These are phyloP conservation scores for Drosophila cardini DNA, from an alignment of 1,140 invertebrate genomes.

Conservation along the genomic window DNA sequence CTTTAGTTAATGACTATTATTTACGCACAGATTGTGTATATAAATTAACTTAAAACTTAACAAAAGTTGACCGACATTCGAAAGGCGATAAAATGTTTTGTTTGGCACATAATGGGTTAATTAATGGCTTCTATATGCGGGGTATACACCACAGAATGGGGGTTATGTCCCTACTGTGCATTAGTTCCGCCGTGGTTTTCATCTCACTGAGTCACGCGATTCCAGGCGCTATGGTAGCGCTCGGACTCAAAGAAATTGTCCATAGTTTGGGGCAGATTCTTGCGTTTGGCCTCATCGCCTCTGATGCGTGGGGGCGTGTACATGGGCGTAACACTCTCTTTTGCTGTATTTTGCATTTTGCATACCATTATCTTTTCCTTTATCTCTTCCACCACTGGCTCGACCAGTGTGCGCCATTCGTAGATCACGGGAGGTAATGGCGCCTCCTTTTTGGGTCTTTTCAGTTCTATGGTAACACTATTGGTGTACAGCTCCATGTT, in stretches of 20 bases:
- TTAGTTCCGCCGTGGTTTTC: slow-evolving; percentile 26
- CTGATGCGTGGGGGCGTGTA: slow-evolving; percentile 57
- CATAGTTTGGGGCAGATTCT: slow-evolving; percentile 62
- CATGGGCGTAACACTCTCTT: slow-evolving; percentile 14
- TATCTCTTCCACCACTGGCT: slow-evolving; percentile 1
- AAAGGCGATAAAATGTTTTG: neutral
- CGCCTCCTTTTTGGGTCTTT: slow-evolving; percentile 20
- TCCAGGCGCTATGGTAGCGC: slow-evolving; percentile 65
- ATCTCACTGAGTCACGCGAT: slow-evolving; percentile 69
- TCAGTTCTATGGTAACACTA: slow-evolving; percentile 61
- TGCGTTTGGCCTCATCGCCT: slow-evolving; percentile 56
- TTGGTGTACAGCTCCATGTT: slow-evolving; percentile 62
- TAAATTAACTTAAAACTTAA: slow-evolving; percentile 2
- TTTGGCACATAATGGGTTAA: slow-evolving; percentile 67
- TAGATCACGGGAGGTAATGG: slow-evolving; percentile 40
- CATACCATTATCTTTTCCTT: slow-evolving; percentile 21
- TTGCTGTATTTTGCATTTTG: slow-evolving; percentile 21
- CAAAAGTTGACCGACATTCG: neutral
- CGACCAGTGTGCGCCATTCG: slow-evolving; percentile 71
- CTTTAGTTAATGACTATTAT: neutral
- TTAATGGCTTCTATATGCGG: slow-evolving; percentile 29
- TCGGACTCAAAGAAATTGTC: slow-evolving; percentile 65
- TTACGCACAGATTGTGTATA: neutral
- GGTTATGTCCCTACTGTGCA: neutral
- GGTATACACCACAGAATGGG: neutral